Base-by-base conservation (phyloP, 2,797 vertebrate species). In the Poecilia velifera region DNA sequence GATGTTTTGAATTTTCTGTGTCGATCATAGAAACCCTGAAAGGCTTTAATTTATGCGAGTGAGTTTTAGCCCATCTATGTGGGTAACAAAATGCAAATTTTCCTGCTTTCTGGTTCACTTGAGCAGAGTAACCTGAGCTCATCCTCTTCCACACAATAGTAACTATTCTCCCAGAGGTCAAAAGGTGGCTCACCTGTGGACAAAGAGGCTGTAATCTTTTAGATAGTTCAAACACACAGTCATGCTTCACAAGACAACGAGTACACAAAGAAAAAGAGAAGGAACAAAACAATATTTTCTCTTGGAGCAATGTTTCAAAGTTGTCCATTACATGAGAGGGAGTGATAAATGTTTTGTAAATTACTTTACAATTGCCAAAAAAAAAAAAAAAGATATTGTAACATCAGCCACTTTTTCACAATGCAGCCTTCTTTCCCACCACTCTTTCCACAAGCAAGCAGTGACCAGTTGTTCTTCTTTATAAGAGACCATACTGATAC, bases 171-270 rank as follows among this genome's bases (percentile, higher is more conserved):
- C 91, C 88, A 90, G 88, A 84, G 92, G 92, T 95, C 94, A 92
- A 76, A 94, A 90, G 94, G 91, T 86, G 89, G 78, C 90, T 93
- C 94, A 95, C 95, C 94, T 96, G 95, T 91, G 92, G 93, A 95
- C 93, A 93, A 90, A 94, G 92, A 92, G 89, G 77, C 91, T 89
- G 91, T 96, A 95, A 96, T 94, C 89, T 92, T 77, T 90, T 90
- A 93, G 92, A 94, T 83, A 93, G 89, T 93, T 92, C 93, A 87
- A 88, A 91, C 86, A 91, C 91, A 89, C 89, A 85, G 93, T 94
- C 93, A 95, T 89, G 93, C 92, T 90, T 88, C 87, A 94, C 89
- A 93, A 93, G 87, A 82, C 88, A 87, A 84, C 77, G 86, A 87
- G 87, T 89, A 94, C 85, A 90, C 88, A 92, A 81, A 84, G 80